Conservation (phyloP, 2,797 vertebrate genomes). For the Poecilia gillii region DNA sequence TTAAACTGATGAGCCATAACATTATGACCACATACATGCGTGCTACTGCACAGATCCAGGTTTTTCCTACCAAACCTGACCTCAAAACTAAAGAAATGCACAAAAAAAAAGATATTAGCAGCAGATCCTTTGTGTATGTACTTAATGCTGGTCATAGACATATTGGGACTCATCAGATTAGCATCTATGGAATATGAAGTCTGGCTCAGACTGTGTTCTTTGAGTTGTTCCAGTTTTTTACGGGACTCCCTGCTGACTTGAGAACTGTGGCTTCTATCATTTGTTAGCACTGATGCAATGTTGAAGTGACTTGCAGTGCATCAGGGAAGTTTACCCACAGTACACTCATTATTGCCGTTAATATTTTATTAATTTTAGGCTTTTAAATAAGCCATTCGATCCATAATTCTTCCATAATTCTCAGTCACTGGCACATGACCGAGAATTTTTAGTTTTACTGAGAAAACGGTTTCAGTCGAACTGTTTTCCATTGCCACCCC, state of each 20-base stretch:
- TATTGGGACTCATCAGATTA: neutral
- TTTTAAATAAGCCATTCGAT: neutral
- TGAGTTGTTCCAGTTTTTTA: too few relatives aligned
- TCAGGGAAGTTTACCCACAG: neutral
- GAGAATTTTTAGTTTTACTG: too few relatives aligned
- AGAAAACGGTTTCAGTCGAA: neutral
- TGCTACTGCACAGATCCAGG: neutral
- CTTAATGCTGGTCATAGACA: neutral
- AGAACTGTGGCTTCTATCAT: neutral
- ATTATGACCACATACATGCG: slow-evolving; percentile 7
- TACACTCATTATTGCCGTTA: neutral
- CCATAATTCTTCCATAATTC: neutral
- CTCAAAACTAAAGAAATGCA: neutral
- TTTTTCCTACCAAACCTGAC: neutral
- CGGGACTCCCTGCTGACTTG: neutral
- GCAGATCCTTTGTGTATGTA: neutral
- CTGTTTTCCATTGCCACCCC: neutral
- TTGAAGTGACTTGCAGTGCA: neutral
- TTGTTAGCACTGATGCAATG: neutral
- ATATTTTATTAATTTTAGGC: neutral
- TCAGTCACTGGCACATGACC: too few relatives aligned
- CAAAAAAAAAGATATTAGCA: neutral
- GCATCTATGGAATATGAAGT: neutral
- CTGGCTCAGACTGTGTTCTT: too few relatives aligned
- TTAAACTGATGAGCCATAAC: slow-evolving; percentile 23